Conservation (phyloP, 1,140 invertebrate genomes). For the Drosophila pachea region DNA sequence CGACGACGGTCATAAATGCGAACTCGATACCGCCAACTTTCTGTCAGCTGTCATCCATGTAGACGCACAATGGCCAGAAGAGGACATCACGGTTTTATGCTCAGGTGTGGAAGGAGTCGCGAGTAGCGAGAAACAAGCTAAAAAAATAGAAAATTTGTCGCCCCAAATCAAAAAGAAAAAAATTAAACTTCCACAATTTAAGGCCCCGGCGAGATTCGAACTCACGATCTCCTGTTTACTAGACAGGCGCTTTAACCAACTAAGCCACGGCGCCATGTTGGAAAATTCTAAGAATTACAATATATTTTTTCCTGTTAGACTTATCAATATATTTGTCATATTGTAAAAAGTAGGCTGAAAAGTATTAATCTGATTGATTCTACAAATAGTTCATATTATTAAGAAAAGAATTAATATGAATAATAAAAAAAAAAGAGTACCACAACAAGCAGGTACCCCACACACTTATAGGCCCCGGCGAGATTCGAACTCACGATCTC, state of each 20-base stretch:
- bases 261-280: slow-evolving; percentile 81
- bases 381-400: too few relatives aligned
- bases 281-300: too few relatives aligned
- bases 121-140: too few relatives aligned
- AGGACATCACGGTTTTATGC: slow-evolving; percentile 8
- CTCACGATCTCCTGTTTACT: slow-evolving; percentile 83
- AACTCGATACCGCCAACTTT: slow-evolving; percentile 57
- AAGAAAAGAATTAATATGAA: too few relatives aligned
- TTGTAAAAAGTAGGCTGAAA: too few relatives aligned
- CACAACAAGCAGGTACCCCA: too few relatives aligned
- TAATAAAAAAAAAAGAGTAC: too few relatives aligned
- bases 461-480: neutral
- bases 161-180: neutral
- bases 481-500: slow-evolving; percentile 83
- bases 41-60: slow-evolving; percentile 68
- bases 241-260: slow-evolving; percentile 84
- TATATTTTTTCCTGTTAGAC: too few relatives aligned
- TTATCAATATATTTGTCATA: too few relatives aligned
- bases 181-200: neutral
- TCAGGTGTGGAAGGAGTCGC: neutral
- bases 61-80: slow-evolving; percentile 61
- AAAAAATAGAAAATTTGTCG: neutral
- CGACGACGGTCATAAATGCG: slow-evolving; percentile 24
- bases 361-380: too few relatives aligned
- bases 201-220: slow-evolving; percentile 80